Conservation (phyloP, 2,797 vertebrate genomes). For the Macropus fuliginosus region DNA sequence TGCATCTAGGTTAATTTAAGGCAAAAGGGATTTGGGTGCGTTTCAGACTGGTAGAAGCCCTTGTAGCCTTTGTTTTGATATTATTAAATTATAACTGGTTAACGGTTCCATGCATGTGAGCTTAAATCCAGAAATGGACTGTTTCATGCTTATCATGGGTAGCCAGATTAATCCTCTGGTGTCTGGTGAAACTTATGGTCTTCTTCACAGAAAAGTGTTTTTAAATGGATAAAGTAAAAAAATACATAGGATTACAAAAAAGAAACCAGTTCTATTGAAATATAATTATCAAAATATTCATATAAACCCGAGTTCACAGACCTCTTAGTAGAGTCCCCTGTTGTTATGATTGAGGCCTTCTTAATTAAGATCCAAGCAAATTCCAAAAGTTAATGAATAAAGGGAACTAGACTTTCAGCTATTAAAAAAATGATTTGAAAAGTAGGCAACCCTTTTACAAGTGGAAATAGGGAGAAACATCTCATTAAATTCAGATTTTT, state of each 20-base stretch:
- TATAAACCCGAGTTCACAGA: neutral
- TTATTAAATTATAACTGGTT: neutral
- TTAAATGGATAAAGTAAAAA: neutral
- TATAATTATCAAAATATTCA: neutral
- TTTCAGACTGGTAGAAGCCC: neutral
- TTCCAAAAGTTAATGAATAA: neutral
- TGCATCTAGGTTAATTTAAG: too few species aligned
- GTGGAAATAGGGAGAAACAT: neutral
- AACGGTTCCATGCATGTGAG: neutral
- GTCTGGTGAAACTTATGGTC: neutral
- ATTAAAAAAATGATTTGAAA: neutral
- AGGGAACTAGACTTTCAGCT: neutral
- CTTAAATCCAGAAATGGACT: neutral
- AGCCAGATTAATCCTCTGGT: neutral
- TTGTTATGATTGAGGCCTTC: neutral
- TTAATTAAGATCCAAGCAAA: neutral
- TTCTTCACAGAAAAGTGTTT: neutral
- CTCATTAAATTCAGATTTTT: neutral
- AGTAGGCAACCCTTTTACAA: neutral
- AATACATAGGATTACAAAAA: neutral
- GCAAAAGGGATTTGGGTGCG: neutral
- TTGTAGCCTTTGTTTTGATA: neutral
- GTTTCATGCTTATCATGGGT: neutral
- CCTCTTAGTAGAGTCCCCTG: neutral
- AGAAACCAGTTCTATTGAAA: neutral